Percentiles rank a stretch among this genome's conserved stretches.
These are phyloP conservation scores for Meriones psammophilus DNA, from an alignment of 2,797 vertebrate species.

Conservation along the genomic window DNA sequence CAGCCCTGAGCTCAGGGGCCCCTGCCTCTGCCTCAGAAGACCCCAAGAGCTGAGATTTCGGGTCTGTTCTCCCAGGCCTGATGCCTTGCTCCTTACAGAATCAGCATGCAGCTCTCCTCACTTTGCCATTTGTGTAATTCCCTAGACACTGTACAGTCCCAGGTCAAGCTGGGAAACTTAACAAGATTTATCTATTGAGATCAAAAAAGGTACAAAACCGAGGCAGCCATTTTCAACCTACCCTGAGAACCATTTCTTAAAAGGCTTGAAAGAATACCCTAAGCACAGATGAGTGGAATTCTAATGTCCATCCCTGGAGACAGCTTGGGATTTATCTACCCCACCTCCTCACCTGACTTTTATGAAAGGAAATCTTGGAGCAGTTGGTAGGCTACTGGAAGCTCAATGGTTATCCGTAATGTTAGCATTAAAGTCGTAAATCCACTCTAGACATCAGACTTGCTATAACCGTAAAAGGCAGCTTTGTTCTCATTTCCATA, in stretches of 20 bases:
- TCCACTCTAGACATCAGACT: background rate
- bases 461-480: background rate
- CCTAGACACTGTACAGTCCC: background rate
- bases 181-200: background rate
- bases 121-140: constrained; percentile 7
- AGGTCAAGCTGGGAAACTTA: background rate
- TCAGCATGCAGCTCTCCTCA: background rate
- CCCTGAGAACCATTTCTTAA: background rate
- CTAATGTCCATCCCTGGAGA: constrained; percentile 4
- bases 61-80: background rate
- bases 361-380: background rate
- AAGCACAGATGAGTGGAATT: constrained; percentile 2
- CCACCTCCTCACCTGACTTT: background rate
- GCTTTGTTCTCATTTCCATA: constrained; percentile 46
- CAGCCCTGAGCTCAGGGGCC: background rate
- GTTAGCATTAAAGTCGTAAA: background rate
- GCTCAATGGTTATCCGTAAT: background rate
- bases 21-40: background rate
- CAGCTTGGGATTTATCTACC: background rate
- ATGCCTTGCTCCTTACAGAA: background rate
- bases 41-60: background rate
- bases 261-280: constrained; percentile 9
- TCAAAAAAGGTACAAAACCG: constrained; percentile 7
- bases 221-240: constrained; percentile 37
- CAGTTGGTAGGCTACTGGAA: background rate